Evolutionary conservation across 2,888 invertebrate species (phyloP), one percentile per base, ranked within the genome.

Genomic region (Ochropleura leucogaster): DNA sequence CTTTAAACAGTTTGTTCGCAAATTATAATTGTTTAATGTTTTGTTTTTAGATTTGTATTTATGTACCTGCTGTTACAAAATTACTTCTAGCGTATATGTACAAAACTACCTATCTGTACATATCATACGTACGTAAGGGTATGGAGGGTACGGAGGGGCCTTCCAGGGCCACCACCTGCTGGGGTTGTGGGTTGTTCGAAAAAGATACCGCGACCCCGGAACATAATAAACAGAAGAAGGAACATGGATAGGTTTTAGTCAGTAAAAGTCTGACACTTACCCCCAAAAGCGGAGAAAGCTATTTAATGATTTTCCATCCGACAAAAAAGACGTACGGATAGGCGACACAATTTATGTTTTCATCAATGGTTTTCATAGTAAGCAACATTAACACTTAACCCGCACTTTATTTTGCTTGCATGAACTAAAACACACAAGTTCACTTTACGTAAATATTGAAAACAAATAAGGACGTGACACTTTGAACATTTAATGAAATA

Each of bases 391-490:
- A 44, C 0, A 59, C 30, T 49, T 55, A 5, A 42, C 10, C 57
- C 8, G 10, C 4, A 66, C 9, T 62, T 42, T 55, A n/a, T 64
- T 46, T 72, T n/a, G 40, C 46, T 71, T 47, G 5, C 7, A 46
- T 44, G 18, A 66, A 51, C 63, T 49, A 57, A 66, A 59, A 59
- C n/a, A 76, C 12, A 76, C 40, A 40, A 18, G 18, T 42, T 71
- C n/a, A 60, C 12, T 55, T 62, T 46, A 78, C 42, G 57, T 71
- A 72, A 78, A 78, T 63, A 55, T 63, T 55, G 42, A 49, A 72
- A 70, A 64, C 57, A 79, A 79, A 82, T 75, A 68, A 71, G 47
- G 30, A 47, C 53, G n/a, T 53, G 60, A 72, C 72, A 68, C 67
- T 57, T 60, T 68, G 67, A 44, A n/a, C 14, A 57, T 20, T 72